Conservation (phyloP, 2,113 vertebrate species). For the Vulpes lagopus region DNA sequence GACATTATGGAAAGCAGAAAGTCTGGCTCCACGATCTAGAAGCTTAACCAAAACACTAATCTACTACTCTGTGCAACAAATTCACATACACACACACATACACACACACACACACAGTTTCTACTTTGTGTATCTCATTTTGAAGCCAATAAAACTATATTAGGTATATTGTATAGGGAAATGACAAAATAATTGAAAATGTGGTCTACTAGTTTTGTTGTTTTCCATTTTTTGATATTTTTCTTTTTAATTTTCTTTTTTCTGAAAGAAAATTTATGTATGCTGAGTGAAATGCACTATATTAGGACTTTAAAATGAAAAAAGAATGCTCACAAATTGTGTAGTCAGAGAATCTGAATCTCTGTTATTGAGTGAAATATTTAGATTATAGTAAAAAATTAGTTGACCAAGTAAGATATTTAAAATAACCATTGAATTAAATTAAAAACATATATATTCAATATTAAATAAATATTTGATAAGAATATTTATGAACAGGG, state of each 20-base stretch:
- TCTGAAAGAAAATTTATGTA: neutral
- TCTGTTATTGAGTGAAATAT: neutral
- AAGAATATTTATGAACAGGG: neutral
- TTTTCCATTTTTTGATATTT: neutral
- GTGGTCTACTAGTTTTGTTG: neutral
- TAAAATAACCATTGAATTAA: neutral
- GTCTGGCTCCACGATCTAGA: neutral
- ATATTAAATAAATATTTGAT: neutral
- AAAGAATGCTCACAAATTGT: no score
- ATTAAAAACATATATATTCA: neutral
- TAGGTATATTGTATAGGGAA: neutral
- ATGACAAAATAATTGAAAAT: neutral
- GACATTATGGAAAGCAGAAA: neutral
- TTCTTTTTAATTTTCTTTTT: neutral
- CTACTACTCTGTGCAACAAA: rapidly evolving
- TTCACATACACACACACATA: neutral
- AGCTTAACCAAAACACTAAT: neutral
- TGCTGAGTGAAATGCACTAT: neutral
- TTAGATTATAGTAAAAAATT: neutral
- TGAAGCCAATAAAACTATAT: neutral
- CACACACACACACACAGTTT: neutral
- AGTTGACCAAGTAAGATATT: neutral
- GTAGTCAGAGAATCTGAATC: neutral
- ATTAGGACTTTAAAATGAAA: neutral
- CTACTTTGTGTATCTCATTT: neutral